Evolutionary conservation across 2,113 vertebrate genomes (phyloP), one percentile per base, ranked within the genome.

Genomic region (Equus quagga): DNA sequence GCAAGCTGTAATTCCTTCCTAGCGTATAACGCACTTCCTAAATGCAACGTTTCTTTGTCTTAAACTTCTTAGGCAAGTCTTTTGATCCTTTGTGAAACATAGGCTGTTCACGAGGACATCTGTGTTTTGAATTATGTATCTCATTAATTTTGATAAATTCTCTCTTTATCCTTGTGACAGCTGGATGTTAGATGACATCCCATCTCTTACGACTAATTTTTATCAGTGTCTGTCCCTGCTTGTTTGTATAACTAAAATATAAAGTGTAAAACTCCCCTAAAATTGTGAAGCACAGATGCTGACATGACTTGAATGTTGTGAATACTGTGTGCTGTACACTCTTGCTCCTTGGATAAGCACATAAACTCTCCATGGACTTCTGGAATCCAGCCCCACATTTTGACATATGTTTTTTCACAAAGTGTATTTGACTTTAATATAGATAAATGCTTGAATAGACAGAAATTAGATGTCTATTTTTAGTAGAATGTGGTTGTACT

Each of bases 131-230:
- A 72, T 46, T 73, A 54, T 41, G 51, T 54, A 14, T 14, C 18
- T 85, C 54, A 90, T 86, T 96, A 90, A n/a, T 51, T 80, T 83
- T 95, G 89, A 91, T 23, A 46, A 65, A 46, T 65, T 82, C 54
- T 41, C 36, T 36, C n/a, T 92, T 81, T 54, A 73, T 90, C 31
- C 28, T 15, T 0, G 0, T 62, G 81, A 75, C 89, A 84, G 31
- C 33, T 82, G 54, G n/a, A 24, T 82, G 2, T 72, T 81, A 75
- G 23, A 13, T 54, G 44, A 56, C 89, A 1, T 65, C 44, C 11
- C 69, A 46, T 86, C 9, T 85, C 46, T 80, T 54, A 78, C 3
- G 41, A 19, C 12, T 76, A 19, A 65, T 44, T 96, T 94, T 88
- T 79, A 18, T 41, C 83, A 56, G 19, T 58, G 2, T 88, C 44